Evolutionary conservation across 2,888 invertebrate genomes (phyloP), one percentile per base, ranked within the genome.

Genomic region (Drosophila monieri): DNA sequence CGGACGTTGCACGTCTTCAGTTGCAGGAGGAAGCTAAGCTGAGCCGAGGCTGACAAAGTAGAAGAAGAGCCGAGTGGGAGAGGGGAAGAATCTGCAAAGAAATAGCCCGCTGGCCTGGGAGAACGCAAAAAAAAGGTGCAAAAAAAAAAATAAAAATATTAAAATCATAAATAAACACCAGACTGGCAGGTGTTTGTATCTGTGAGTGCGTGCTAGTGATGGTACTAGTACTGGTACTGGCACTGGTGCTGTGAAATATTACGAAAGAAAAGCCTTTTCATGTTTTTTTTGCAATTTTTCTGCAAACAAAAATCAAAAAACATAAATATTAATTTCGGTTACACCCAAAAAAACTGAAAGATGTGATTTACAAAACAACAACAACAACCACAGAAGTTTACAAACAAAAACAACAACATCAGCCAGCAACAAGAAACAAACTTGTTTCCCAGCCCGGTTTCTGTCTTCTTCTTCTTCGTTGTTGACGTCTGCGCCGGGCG

Each of bases 401-500:
- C 10, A 47, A 35, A 48, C 15, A 48, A 35, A 54, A 49, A 23
- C 62, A 70, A 27, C 46, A 73, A 52, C 21, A 76, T 25, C 39
- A 72, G 43, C 25, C 32, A 78, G 59, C 39, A 61, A 62, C 48
- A 59, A 55, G 43, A 53, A 61, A 69, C 66, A 53, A 61, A 69
- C 66, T 65, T 69, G 54, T 69, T 73, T 69, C 44, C 21, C 21
- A 48, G 35, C 68, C 43, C 59, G 52, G 70, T 52, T 57, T 76
- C 72, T 60, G 48, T 18, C 57, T 49, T 64, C 56, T 62, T 59
- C 35, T 52, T 43, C 54, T 41, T 39, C 30, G 65, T 75, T 78
- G 78, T 85, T 80, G 78, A 77, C 78, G 78, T 85, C 81, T 85
- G 83, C 85, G 78, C 78, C 78, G 83, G 78, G 78, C 64, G 77